Conservation (phyloP, 2,888 invertebrate genomes). For the Metallyticus violacea region DNA sequence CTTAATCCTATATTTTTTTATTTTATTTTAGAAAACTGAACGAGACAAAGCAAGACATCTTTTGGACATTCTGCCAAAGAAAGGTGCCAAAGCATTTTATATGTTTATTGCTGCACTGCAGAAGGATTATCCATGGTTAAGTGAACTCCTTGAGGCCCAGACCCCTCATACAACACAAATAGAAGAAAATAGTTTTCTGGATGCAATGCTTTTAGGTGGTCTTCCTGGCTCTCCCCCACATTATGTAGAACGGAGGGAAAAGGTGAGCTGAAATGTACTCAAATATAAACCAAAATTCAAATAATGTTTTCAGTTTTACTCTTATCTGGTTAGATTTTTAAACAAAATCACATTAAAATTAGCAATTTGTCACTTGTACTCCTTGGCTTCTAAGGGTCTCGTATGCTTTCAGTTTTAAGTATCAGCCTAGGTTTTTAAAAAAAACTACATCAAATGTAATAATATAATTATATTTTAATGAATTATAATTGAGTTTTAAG, state of each 20-base stretch:
- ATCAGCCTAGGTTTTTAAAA: too few relatives aligned
- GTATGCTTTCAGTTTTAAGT: too few relatives aligned
- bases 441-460: too few relatives aligned
- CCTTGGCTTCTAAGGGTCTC: too few relatives aligned
- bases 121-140: constrained; percentile 58
- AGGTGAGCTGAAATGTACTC: constrained; percentile 45
- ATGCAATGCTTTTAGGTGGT: constrained; percentile 55
- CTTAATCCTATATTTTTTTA: constrained; percentile 1
- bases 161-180: constrained; percentile 36
- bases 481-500: too few relatives aligned
- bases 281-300: too few relatives aligned
- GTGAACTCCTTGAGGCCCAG: constrained; percentile 46
- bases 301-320: too few relatives aligned
- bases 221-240: constrained; percentile 57
- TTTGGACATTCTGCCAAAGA: constrained; percentile 47
- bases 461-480: too few relatives aligned
- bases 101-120: constrained; percentile 55
- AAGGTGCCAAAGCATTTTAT: constrained; percentile 51
- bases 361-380: too few relatives aligned
- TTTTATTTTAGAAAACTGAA: constrained; percentile 47
- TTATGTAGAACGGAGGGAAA: constrained; percentile 51
- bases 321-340: too few relatives aligned
- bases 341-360: too few relatives aligned
- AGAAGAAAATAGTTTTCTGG: constrained; percentile 50
- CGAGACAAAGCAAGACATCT: constrained; percentile 47